Evolutionary conservation across 2,888 invertebrate genomes (phyloP).

Genomic region (Pherbina coryleti): DNA sequence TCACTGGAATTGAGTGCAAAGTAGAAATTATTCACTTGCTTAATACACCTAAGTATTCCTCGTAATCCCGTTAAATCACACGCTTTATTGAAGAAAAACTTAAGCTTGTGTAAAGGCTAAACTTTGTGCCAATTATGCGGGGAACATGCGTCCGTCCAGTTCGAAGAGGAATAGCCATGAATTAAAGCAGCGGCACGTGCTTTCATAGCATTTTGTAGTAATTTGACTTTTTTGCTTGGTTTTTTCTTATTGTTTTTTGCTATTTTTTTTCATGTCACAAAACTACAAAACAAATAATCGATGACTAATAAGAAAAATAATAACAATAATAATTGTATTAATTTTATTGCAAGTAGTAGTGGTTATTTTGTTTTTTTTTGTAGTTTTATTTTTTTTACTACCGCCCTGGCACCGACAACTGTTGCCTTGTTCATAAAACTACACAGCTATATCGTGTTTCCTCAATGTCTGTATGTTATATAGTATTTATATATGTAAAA

Average conservation of each 20-base stretch:
- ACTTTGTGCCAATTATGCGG: not conserved
- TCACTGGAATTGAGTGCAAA: no score
- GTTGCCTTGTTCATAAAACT: not conserved
- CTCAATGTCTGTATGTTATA: not conserved
- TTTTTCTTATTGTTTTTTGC: not conserved
- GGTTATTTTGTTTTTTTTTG: not conserved
- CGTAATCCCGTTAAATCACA: not conserved
- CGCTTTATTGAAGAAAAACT: not conserved
- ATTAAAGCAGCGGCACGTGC: conserved; percentile 38
- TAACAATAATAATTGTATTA: not conserved
- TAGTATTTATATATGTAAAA: conserved; percentile 8
- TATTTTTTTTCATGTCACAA: not conserved
- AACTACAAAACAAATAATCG: not conserved
- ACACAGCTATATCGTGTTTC: conserved; percentile 15
- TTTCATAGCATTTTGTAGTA: conserved; percentile 37
- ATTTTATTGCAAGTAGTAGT: not conserved
- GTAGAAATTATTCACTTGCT: no score
- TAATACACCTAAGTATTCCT: not conserved
- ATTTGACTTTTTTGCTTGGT: conserved; percentile 31
- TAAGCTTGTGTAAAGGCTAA: not conserved
- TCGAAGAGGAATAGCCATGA: not conserved
- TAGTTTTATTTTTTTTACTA: not conserved
- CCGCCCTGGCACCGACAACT: not conserved
- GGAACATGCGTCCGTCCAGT: not conserved
- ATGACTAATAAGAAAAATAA: conserved; percentile 20